phyloP scores from a whole-genome alignment of 92 coral and sea anemone genomes.

The Zoanthus solanderi region DNA sequence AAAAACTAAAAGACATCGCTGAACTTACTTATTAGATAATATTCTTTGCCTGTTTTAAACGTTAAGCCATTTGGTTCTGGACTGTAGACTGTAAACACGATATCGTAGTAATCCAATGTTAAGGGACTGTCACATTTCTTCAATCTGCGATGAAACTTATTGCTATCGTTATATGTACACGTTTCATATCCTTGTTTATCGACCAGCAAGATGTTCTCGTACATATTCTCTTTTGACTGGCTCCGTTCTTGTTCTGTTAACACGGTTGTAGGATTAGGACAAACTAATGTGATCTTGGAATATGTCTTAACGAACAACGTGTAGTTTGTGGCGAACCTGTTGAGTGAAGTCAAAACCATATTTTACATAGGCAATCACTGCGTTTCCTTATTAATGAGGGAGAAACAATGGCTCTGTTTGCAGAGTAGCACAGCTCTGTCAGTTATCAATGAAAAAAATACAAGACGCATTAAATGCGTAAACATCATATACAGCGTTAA shows the following conservation, averaged over 20 bases:
- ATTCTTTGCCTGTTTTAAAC: not conserved
- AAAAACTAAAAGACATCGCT: too few relatives aligned
- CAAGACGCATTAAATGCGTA: too few relatives aligned
- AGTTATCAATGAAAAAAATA: too few relatives aligned
- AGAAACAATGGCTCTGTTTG: too few relatives aligned
- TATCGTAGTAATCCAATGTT: not conserved
- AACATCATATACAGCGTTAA: too few relatives aligned
- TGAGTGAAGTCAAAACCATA: not conserved
- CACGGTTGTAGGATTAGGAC: slow-evolving; percentile 19
- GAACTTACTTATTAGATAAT: slow-evolving; percentile 29
- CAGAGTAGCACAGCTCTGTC: too few relatives aligned
- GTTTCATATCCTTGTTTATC: slow-evolving; percentile 23
- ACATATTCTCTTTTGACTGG: not conserved
- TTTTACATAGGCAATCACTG: not conserved
- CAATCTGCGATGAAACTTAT: not conserved
- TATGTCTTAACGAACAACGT: not conserved
- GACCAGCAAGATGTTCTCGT: slow-evolving; percentile 29
- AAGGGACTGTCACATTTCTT: not conserved
- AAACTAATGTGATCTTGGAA: slow-evolving; percentile 15
- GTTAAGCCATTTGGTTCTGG: not conserved
- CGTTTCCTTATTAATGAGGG: too few relatives aligned
- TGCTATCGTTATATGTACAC: not conserved
- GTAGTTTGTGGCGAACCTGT: slow-evolving; percentile 1
- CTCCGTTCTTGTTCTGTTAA: not conserved
- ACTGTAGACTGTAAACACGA: slow-evolving; percentile 6